Percentiles rank a stretch among this genome's conserved stretches.
Conservation (phyloP, 2,888 invertebrate genomes). For the Drosophila algonquin region DNA sequence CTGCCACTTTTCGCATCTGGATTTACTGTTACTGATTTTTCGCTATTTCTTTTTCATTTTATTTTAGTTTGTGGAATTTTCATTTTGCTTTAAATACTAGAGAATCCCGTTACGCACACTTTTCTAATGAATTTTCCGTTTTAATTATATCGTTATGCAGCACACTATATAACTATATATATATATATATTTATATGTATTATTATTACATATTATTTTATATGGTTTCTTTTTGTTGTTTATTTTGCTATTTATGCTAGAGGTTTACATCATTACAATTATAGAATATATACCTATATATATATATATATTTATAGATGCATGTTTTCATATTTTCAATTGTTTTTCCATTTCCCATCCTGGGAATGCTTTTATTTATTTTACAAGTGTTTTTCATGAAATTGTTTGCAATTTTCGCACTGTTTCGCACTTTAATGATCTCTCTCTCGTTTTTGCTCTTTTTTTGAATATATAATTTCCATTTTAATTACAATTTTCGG, state of each 20-base stretch:
- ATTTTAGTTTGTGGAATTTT: conserved; percentile 45
- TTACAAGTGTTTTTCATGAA: conserved; percentile 61
- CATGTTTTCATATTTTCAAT: conserved; percentile 33
- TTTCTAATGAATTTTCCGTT: conserved; percentile 65
- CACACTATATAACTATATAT: conserved; percentile 57
- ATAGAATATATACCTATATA: conserved; percentile 56
- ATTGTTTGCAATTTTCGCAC: conserved; percentile 57
- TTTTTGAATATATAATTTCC: conserved; percentile 48
- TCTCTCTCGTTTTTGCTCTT: conserved; percentile 27
- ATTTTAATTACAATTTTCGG: conserved; percentile 73
- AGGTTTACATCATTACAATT: conserved; percentile 71
- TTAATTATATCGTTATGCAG: conserved; percentile 62
- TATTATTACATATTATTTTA: conserved; percentile 30
- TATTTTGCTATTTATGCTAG: conserved; percentile 64
- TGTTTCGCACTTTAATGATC: conserved; percentile 70
- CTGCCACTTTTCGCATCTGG: conserved; percentile 15
- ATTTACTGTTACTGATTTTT: conserved; percentile 26
- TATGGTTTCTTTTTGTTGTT: conserved; percentile 9
- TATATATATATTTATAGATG: conserved; percentile 49
- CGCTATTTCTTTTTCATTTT: conserved; percentile 33
- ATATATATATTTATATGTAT: conserved; percentile 49
- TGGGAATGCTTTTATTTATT: conserved; percentile 50
- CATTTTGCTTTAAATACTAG: conserved; percentile 34
- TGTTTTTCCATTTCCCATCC: conserved; percentile 41
- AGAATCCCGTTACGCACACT: conserved; percentile 37